These are phyloP conservation scores for Bemisia tabaci DNA, from an alignment of 1,140 invertebrate genomes.

Conservation along the genomic window DNA sequence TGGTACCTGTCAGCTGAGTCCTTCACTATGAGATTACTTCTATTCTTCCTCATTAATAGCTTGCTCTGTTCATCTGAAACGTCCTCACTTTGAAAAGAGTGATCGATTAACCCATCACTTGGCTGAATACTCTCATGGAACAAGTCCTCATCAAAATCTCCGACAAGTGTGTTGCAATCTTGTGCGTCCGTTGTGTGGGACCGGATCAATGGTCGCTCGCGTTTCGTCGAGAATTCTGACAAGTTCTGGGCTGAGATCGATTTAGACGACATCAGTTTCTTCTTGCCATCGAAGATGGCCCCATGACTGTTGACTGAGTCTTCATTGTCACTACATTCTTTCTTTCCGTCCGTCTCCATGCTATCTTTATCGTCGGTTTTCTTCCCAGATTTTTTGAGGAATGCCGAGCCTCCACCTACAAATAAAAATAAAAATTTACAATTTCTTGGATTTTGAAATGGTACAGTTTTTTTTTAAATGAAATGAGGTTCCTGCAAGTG, in stretches of 20 bases:
- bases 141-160: too few species aligned
- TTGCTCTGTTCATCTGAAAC: too few species aligned
- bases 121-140: too few species aligned
- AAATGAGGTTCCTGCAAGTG: too few species aligned
- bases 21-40: too few species aligned
- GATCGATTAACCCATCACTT: too few species aligned
- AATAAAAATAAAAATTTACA: too few species aligned
- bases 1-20: too few species aligned
- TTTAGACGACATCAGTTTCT: neutral
- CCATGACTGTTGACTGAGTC: neutral
- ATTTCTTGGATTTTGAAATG: too few species aligned
- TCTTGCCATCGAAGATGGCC: neutral
- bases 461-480: too few species aligned
- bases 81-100: too few species aligned
- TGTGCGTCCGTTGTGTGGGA: neutral
- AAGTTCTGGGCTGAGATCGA: neutral
- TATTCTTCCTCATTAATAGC: too few species aligned
- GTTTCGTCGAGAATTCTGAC: neutral
- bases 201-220: neutral
- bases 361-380: neutral
- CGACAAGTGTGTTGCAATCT: neutral
- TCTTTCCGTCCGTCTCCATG: neutral
- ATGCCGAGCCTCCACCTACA: neutral
- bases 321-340: neutral
- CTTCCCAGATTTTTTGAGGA: neutral